Percentiles rank a stretch among this genome's conserved stretches.
These are phyloP conservation scores for Zootermopsis nevadensis DNA, from an alignment of 2,888 invertebrate species.

Conservation along the genomic window DNA sequence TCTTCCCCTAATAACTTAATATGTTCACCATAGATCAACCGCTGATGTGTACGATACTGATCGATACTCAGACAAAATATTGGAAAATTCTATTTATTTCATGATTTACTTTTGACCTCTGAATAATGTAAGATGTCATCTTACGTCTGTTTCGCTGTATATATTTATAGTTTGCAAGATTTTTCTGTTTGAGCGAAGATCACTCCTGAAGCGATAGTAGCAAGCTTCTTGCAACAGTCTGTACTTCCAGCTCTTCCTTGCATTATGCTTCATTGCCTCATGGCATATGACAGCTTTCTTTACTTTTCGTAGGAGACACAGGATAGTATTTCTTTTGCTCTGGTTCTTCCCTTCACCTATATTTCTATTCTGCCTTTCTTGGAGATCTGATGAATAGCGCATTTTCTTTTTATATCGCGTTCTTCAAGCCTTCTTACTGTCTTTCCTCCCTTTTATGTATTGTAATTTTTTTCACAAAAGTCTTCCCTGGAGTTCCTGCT, in stretches of 20 bases:
- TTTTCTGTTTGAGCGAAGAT: not conserved
- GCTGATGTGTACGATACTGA: too few species aligned
- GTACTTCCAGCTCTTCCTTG: not conserved
- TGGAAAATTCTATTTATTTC: too few species aligned
- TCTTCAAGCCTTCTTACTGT: not conserved
- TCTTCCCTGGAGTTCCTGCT: not conserved
- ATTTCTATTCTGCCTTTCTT: constrained; percentile 6
- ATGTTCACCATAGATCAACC: too few species aligned
- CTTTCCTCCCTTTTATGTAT: not conserved
- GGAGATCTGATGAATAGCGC: not conserved
- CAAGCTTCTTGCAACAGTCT: not conserved
- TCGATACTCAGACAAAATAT: too few species aligned
- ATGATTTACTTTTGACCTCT: too few species aligned
- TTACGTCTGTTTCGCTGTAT: too few species aligned
- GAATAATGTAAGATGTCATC: too few species aligned
- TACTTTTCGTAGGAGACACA: constrained; percentile 22
- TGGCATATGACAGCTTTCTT: constrained; percentile 37
- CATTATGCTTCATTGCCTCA: constrained; percentile 10
- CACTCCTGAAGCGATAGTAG: not conserved
- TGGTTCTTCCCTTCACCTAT: constrained; percentile 9
- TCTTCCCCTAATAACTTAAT: too few species aligned
- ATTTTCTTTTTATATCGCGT: constrained; percentile 9
- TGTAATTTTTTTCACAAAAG: not conserved
- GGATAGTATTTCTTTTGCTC: constrained; percentile 21
- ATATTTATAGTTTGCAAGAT: too few species aligned